phyloP scores from a whole-genome alignment of 2,797 vertebrate species.

The Hafferia zeledoni region DNA sequence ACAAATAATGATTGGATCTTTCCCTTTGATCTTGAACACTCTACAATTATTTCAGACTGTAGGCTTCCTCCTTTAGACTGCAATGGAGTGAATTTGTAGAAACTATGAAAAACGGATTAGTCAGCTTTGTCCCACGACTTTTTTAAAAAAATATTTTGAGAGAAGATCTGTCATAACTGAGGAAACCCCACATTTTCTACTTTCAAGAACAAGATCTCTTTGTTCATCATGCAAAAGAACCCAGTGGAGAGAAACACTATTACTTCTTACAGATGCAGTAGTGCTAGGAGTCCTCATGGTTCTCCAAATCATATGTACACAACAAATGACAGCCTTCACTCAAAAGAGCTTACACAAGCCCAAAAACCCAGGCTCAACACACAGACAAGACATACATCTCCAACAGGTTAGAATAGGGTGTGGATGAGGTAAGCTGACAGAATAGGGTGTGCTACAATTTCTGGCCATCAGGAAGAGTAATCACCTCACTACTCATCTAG shows the following conservation, averaged over 20 bases:
- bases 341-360: neutral
- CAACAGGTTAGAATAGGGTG: conserved; percentile 32
- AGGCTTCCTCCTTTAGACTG: neutral
- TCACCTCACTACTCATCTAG: neutral
- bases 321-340: neutral
- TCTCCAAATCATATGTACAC: neutral
- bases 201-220: neutral
- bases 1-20: neutral
- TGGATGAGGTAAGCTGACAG: conserved; percentile 41
- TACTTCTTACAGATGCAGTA: neutral
- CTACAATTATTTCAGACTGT: neutral
- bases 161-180: neutral
- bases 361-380: neutral
- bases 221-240: neutral
- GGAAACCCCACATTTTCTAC: neutral
- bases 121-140: neutral
- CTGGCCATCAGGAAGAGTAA: conserved; percentile 41
- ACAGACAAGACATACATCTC: neutral
- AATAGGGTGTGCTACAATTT: conserved; percentile 55
- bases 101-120: neutral
- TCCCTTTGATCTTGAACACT: neutral
- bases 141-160: neutral
- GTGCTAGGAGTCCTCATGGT: fast-evolving
- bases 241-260: neutral
- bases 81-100: neutral